Evolutionary conservation across 2,113 vertebrate species (phyloP), one percentile per base, ranked within the genome.

Genomic region (Plecturocebus donacophilus): DNA sequence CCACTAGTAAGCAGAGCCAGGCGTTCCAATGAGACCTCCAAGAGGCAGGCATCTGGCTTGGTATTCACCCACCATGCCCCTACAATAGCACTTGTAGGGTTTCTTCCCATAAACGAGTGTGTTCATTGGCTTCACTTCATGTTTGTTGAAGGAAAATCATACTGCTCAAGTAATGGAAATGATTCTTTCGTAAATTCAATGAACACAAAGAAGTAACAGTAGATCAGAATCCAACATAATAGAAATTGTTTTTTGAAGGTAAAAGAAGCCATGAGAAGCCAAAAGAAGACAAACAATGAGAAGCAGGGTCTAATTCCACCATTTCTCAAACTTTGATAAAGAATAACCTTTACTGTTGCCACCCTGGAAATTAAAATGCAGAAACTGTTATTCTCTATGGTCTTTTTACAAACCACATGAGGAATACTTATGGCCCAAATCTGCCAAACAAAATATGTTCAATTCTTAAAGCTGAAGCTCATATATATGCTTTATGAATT

Each of bases 81-180:
- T 87, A 75, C 64, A 27, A 66, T 27, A 79, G 77, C 76, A 32
- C 87, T 68, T 4, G n/a, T 12, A 56, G 40, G n/a, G 16, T 32
- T 95, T 90, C 81, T 87, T 45, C 71, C 91, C 90, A 64, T 61
- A 90, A 96, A 79, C 2, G 13, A 68, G 19, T 96, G 97, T 96
- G 66, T 87, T 68, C 71, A 0, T 95, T 95, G 97, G 98, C 96
- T 95, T 61, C 75, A 4, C 2, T 35, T 77, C 32, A 30, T 76
- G 40, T 85, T 90, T 93, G 16, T 83, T 75, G 56, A 76, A 96
- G 92, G 81, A 91, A 97, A 94, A 81, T 32, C 6, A 61, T 68
- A 40, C 66, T 38, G 23, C 47, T 87, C 66, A 61, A 96, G 71
- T 56, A 54, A 87, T 40, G 27, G 42, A 94, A 96, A 76, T 49